These are phyloP conservation scores for Chrysemys picta DNA, from an alignment of 2,113 vertebrate species.

Conservation along the genomic window DNA sequence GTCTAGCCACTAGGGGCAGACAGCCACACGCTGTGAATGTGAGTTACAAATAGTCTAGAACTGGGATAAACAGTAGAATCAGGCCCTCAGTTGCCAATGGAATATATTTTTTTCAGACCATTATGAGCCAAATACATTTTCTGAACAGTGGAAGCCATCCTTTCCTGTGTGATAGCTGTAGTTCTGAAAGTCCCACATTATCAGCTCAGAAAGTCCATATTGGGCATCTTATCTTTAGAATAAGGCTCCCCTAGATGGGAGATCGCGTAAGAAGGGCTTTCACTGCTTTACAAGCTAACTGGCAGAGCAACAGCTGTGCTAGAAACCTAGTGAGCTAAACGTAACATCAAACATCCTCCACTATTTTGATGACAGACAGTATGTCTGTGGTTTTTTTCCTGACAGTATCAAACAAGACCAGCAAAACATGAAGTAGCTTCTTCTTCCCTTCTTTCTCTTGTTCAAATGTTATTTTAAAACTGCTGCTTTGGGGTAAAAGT, in stretches of 20 bases:
- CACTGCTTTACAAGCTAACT: neutral
- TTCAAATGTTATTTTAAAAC: neutral
- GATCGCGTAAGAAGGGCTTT: accelerated
- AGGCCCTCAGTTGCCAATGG: neutral
- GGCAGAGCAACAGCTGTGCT: neutral
- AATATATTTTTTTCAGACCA: neutral
- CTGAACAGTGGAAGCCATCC: neutral
- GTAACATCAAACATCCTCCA: neutral
- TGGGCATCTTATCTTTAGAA: neutral
- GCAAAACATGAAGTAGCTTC: neutral
- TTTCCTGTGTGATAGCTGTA: neutral
- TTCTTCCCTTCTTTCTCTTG: neutral
- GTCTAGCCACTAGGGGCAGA: accelerated
- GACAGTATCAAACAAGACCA: neutral
- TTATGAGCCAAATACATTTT: neutral
- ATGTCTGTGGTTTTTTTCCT: neutral
- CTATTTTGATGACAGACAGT: neutral
- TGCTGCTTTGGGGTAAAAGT: neutral
- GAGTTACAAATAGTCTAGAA: accelerated
- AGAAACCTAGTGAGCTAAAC: neutral
- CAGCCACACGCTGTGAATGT: neutral
- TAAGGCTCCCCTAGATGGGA: accelerated
- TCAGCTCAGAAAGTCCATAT: neutral
- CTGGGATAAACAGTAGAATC: neutral
- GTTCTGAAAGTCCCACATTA: neutral